Evolutionary conservation across 2,888 invertebrate genomes (phyloP).

Genomic region (Dastarcus helophoroides): DNA sequence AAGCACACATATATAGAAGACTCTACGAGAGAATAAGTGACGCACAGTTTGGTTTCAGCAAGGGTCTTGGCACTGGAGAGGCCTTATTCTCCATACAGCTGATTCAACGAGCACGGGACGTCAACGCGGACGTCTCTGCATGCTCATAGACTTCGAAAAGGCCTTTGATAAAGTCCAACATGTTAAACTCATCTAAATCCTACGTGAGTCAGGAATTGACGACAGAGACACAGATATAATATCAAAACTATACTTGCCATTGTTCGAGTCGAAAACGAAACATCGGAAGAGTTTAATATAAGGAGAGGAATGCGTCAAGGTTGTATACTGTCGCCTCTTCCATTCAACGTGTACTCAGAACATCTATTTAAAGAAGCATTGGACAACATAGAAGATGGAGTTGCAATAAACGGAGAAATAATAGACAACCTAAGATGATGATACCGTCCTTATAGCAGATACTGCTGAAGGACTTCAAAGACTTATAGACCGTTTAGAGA

Average conservation of each 20-base stretch:
- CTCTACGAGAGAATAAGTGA: too few species aligned
- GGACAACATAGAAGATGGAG: neutral
- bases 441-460: constrained; percentile 3
- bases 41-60: too few species aligned
- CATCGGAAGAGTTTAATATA: constrained; percentile 4
- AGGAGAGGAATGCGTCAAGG: constrained; percentile 7
- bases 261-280: constrained; percentile 1
- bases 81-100: too few species aligned
- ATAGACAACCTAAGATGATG: constrained; percentile 6
- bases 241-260: constrained; percentile 2
- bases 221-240: constrained; percentile 1
- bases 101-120: too few species aligned
- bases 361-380: constrained; percentile 2
- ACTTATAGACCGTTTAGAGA: constrained; percentile 9
- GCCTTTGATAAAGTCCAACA: constrained; percentile 6
- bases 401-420: constrained; percentile 4
- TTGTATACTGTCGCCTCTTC: constrained; percentile 4
- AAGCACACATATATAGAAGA: too few species aligned
- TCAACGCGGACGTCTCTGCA: too few species aligned
- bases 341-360: constrained; percentile 5
- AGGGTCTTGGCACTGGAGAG: too few species aligned
- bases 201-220: constrained; percentile 4
- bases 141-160: neutral
- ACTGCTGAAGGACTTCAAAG: constrained; percentile 1
- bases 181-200: constrained; percentile 5